A percentile compares a stretch with the other conserved stretches of the same genome.
Evolutionary conservation across 2,888 invertebrate genomes (phyloP).

Genomic region (Eulithis testata): DNA sequence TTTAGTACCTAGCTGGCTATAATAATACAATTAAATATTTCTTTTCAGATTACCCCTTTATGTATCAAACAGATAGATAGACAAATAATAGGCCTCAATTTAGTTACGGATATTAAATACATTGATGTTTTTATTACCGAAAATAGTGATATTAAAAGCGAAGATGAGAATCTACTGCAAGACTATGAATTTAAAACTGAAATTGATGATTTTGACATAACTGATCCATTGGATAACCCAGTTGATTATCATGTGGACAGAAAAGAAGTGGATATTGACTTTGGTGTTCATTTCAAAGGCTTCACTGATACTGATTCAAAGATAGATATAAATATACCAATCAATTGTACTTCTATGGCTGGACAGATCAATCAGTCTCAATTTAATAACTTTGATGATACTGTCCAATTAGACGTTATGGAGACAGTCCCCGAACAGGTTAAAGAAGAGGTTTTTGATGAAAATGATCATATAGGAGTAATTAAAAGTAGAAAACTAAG

Average conservation of each 20-base stretch:
- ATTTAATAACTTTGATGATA: background rate
- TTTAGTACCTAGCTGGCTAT: too few relatives aligned
- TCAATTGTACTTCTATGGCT: background rate
- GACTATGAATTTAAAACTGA: constrained; percentile 3
- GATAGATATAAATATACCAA: background rate
- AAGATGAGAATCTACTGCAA: background rate
- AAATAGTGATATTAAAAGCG: constrained; percentile 6
- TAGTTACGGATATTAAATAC: background rate
- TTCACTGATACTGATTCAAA: background rate
- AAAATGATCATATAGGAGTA: background rate
- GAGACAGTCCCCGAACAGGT: background rate
- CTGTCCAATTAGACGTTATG: background rate
- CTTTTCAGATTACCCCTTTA: constrained; percentile 3
- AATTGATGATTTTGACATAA: background rate
- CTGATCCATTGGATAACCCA: constrained; percentile 2
- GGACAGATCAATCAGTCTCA: background rate
- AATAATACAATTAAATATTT: background rate
- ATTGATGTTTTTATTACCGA: constrained; percentile 7
- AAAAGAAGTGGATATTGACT: background rate
- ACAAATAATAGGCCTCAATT: constrained; percentile 1
- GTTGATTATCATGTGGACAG: background rate
- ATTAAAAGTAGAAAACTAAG: background rate
- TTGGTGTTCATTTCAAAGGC: background rate
- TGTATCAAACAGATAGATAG: constrained; percentile 1
- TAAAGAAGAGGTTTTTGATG: constrained; percentile 1